Base-by-base conservation (phyloP, 2,797 vertebrate genomes). In the Hirundo rustica region DNA sequence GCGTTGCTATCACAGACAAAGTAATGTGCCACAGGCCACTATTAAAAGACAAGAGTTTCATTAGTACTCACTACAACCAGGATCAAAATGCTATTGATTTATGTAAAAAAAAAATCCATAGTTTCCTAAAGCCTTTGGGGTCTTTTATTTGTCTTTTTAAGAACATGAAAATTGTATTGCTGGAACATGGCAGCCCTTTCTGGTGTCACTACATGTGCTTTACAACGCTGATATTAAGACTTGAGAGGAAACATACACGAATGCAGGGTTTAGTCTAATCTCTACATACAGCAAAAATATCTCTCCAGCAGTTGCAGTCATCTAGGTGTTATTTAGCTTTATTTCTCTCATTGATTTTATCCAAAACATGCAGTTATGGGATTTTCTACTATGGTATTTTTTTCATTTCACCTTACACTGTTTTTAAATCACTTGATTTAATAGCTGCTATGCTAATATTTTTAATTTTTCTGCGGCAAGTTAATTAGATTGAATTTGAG, bases 391-490 rank as follows among this genome's bases (percentile, higher is more conserved):
- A 51, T 2, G 1, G 17, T 27, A 5, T 26, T 73, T 86, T 86
- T 85, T 51, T 81, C 54, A 44, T 74, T 85, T 60, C 40, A 38
- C 57, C 40, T 79, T 92, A 54, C 6, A 16, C 12, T 80, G 34
- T 36, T 29, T 68, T 86, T 27, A 91, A 95, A 91, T 77, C 45
- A 80, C 38, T 62, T 85, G 83, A 91, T 95, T 87, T 90, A 86
- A 92, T 45, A 73, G 72, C 38, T 78, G 50, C 20, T 81, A 45
- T 40, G 53, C 86, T 53, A 94, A 85, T 87, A 89, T 77, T 90
- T 85, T 85, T 94, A 95, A 92, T 71, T 79, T 79, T 61, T 85
- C 42, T 84, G 29, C 40, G 76, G 40, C 64, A 95, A 95, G 78
- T 90, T 64, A 82, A 82, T 70, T 64, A 76, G 51, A 57, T 36